phyloP scores from a whole-genome alignment of 2,797 vertebrate species.

The Pseudopleuronectes americanus region DNA sequence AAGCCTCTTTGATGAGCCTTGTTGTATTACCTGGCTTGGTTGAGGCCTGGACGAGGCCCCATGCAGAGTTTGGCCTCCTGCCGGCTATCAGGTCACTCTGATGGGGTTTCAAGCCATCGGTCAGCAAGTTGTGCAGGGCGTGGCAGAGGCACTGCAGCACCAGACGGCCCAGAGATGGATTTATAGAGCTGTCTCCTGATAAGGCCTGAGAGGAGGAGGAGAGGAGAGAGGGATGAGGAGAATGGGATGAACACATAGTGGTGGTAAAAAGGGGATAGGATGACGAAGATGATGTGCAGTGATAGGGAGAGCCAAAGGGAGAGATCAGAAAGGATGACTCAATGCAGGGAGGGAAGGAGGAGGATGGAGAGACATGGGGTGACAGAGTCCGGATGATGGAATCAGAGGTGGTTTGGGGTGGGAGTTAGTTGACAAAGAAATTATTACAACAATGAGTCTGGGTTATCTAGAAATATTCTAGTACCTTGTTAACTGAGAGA shows the following conservation, averaged over 20 bases:
- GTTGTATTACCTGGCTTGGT: conserved; percentile 86
- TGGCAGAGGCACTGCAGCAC: conserved; percentile 93
- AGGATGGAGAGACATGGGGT: conserved; percentile 5
- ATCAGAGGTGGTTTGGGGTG: conserved; percentile 34
- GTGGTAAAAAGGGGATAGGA: conserved; percentile 31
- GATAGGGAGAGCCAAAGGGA: conserved; percentile 36
- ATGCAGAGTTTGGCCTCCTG: conserved; percentile 91
- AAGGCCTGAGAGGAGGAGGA: conserved; percentile 84
- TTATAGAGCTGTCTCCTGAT: conserved; percentile 93
- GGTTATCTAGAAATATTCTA: conserved; percentile 59
- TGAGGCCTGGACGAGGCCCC: conserved; percentile 93
- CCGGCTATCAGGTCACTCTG: conserved; percentile 96
- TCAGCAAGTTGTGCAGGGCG: conserved; percentile 88
- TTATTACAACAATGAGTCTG: conserved; percentile 33
- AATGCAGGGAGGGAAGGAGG: conserved; percentile 23
- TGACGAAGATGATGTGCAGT: conserved; percentile 41
- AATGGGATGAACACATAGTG: conserved; percentile 2
- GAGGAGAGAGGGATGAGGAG: conserved; percentile 5
- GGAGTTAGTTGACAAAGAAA: conserved; percentile 47
- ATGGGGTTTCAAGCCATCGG: conserved; percentile 92
- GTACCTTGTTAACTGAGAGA: conserved; percentile 69
- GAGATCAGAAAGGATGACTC: conserved; percentile 37
- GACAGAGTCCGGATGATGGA: not conserved
- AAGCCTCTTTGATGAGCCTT: not conserved
- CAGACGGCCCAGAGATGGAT: conserved; percentile 92